Percentiles rank a stretch among this genome's conserved stretches.
Evolutionary conservation across 2,113 vertebrate genomes (phyloP).

Genomic region (Dipodomys ordii): DNA sequence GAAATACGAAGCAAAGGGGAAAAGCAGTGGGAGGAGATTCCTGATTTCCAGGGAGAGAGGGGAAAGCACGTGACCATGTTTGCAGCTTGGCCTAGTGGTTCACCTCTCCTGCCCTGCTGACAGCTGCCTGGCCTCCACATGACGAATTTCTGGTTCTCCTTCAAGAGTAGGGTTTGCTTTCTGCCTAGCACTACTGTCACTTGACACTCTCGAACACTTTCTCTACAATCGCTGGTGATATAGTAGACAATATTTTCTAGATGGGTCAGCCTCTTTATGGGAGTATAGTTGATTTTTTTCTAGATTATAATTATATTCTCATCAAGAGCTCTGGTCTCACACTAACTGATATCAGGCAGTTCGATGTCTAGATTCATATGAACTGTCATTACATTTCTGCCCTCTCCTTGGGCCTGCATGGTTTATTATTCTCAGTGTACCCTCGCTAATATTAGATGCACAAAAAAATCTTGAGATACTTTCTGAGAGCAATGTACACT

Average conservation of each 20-base stretch:
- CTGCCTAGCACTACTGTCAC: not conserved
- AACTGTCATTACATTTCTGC: not conserved
- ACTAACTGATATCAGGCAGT: not conserved
- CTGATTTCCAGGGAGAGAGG: no score
- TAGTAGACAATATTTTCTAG: not conserved
- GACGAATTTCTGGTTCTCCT: not conserved
- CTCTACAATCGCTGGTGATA: not conserved
- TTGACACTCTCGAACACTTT: not conserved
- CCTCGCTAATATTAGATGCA: no score
- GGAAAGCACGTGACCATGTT: not conserved
- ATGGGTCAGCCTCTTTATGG: not conserved
- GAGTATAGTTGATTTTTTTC: not conserved
- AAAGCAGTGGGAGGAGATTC: not conserved
- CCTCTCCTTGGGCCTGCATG: no score
- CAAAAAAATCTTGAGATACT: fast-evolving
- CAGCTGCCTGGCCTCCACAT: fast-evolving
- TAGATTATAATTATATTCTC: not conserved
- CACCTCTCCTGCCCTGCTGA: no score
- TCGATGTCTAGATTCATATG: fast-evolving
- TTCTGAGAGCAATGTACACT: not conserved
- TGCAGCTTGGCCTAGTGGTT: fast-evolving
- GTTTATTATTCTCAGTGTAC: not conserved
- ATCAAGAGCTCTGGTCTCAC: not conserved
- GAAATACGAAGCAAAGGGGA: not conserved
- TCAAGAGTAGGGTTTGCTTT: not conserved